Conservation (phyloP, 1,140 invertebrate species). For the Drosophila trapezifrons region DNA sequence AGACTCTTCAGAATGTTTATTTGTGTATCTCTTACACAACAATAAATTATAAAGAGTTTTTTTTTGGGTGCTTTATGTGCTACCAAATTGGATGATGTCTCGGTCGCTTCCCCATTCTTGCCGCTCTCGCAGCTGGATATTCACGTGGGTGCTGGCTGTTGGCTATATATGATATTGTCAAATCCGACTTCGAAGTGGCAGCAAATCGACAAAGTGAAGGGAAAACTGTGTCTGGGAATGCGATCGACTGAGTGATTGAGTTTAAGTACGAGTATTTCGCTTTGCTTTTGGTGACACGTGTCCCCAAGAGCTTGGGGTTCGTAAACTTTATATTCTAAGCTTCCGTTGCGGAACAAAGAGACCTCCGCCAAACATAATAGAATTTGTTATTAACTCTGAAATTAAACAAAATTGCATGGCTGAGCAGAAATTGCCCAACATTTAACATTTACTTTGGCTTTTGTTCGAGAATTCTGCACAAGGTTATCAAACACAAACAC, state of each 20-base stretch:
- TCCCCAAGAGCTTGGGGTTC: conserved; percentile 13
- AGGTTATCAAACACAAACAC: conserved; percentile 69
- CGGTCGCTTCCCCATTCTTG: conserved; percentile 63
- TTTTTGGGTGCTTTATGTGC: conserved; percentile 19
- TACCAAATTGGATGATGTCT: conserved; percentile 60
- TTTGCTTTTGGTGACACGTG: conserved; percentile 38
- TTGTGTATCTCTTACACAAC: conserved; percentile 74
- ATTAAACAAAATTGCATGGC: conserved; percentile 49
- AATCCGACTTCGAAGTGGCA: conserved; percentile 49
- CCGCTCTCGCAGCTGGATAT: conserved; percentile 18
- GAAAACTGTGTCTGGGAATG: conserved; percentile 61
- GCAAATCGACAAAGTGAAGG: conserved; percentile 65
- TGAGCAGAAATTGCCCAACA: conserved; percentile 66
- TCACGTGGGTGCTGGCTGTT: conserved; percentile 40
- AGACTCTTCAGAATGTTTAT: conserved; percentile 62
- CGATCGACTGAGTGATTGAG: conserved; percentile 46
- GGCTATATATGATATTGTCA: conserved; percentile 50
- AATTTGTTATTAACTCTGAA: conserved; percentile 44
- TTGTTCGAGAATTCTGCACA: conserved; percentile 70
- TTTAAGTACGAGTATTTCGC: conserved; percentile 19
- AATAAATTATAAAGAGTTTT: conserved; percentile 40
- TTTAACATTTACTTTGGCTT: conserved; percentile 73
- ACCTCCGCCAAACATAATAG: conserved; percentile 15
- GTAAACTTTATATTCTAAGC: conserved; percentile 13
- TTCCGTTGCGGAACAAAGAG: conserved; percentile 28